A percentile compares a stretch with the other conserved stretches of the same genome.
phyloP scores from a whole-genome alignment of 2,797 vertebrate species.

The Paratrypauchen microcephalus region DNA sequence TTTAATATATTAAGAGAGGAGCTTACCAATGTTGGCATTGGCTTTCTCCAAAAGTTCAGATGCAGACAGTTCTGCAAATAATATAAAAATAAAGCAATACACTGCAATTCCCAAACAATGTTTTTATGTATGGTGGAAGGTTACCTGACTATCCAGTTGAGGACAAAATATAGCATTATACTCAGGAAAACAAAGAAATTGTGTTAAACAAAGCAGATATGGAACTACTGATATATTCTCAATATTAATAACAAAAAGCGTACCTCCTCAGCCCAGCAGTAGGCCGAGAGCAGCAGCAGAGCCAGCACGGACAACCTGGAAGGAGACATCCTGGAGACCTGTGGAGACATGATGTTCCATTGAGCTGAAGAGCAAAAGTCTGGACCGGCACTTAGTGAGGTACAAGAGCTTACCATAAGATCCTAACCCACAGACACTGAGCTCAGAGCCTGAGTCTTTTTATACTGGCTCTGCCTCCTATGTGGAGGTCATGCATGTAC shows the following conservation, averaged over 20 bases:
- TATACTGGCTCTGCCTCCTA: not conserved
- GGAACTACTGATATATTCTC: too few species aligned
- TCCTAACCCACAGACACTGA: not conserved
- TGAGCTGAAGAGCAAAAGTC: not conserved
- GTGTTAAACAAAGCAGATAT: too few species aligned
- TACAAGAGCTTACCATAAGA: not conserved
- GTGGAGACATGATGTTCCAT: not conserved
- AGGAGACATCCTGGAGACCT: not conserved
- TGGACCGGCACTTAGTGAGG: not conserved
- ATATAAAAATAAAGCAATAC: not conserved
- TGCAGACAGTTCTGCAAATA: not conserved
- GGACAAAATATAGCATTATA: not conserved
- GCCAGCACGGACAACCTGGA: slow-evolving; percentile 36
- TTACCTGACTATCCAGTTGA: not conserved
- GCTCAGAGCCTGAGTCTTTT: not conserved
- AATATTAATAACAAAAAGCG: too few species aligned
- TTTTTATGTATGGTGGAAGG: not conserved
- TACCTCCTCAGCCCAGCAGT: slow-evolving; percentile 45
- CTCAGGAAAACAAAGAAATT: not conserved
- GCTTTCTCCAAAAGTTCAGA: not conserved
- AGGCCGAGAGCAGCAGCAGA: slow-evolving; percentile 48
- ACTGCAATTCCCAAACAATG: too few species aligned
- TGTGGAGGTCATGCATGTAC: not conserved
- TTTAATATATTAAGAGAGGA: not conserved
- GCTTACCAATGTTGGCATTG: not conserved